phyloP scores from a whole-genome alignment of 2,797 vertebrate genomes.

The Pangasius larnaudii region DNA sequence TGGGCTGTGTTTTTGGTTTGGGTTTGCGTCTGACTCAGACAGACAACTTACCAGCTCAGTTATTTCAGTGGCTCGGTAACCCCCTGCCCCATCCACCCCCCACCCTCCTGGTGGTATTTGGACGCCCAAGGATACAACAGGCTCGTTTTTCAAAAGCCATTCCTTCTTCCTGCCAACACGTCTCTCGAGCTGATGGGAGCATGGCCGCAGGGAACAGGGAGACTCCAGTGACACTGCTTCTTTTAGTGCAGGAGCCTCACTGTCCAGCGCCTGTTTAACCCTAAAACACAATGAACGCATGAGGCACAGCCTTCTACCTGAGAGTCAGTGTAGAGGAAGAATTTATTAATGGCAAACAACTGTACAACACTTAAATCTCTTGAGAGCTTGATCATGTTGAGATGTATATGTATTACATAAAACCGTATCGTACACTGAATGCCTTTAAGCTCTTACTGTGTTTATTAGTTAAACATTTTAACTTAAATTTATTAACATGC shows the following conservation, averaged over 20 bases:
- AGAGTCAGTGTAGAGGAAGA: background rate
- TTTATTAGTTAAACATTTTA: background rate
- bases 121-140: slow-evolving; percentile 76
- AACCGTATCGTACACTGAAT: background rate
- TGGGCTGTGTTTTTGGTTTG: slow-evolving; percentile 56
- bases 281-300: slow-evolving; percentile 10
- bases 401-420: background rate
- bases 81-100: slow-evolving; percentile 63
- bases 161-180: slow-evolving; percentile 61
- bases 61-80: slow-evolving; percentile 52
- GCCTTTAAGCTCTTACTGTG: background rate
- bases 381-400: background rate
- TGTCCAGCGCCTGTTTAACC: slow-evolving; percentile 63
- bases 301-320: background rate
- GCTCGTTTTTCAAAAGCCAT: slow-evolving; percentile 72
- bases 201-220: slow-evolving; percentile 75
- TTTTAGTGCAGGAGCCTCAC: slow-evolving; percentile 72
- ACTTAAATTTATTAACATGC: background rate
- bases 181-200: slow-evolving; percentile 76
- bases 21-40: slow-evolving; percentile 54
- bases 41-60: slow-evolving; percentile 58
- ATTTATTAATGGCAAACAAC: background rate
- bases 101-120: slow-evolving; percentile 75
- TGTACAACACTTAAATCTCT: background rate
- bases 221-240: slow-evolving; percentile 61